Percentiles rank a stretch among this genome's conserved stretches.
Evolutionary conservation across 35 echinoderm and acorn worm genomes (phyloP).

Genomic region (Stichopus chloronotus): DNA sequence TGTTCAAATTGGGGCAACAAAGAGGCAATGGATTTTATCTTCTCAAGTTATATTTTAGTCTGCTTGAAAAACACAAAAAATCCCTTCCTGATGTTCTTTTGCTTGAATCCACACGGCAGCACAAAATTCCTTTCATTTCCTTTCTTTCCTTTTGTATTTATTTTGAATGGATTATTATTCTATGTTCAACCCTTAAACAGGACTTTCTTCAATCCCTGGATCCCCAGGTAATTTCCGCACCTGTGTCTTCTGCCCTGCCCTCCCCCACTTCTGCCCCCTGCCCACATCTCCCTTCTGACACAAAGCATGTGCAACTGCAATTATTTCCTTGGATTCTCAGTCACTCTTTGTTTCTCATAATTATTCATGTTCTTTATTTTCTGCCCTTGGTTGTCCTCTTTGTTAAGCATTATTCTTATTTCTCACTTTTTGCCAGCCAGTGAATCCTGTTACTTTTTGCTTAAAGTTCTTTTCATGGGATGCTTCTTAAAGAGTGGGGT

Average conservation of each 20-base stretch:
- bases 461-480: too few relatives aligned
- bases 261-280: background rate
- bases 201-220: conserved; percentile 55
- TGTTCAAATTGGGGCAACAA: too few relatives aligned
- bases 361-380: background rate
- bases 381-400: background rate
- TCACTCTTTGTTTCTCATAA: background rate
- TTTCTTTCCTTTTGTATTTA: background rate
- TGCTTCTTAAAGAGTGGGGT: too few relatives aligned
- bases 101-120: background rate
- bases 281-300: background rate
- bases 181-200: conserved; percentile 35
- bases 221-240: conserved; percentile 22
- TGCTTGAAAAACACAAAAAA: too few relatives aligned
- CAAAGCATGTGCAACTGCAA: conserved; percentile 6
- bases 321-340: background rate
- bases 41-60: too few relatives aligned
- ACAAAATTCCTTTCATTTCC: background rate
- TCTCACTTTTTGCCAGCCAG: too few relatives aligned
- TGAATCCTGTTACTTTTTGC: too few relatives aligned
- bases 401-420: background rate
- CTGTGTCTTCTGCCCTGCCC: background rate
- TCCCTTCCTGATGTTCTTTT: background rate
- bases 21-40: too few relatives aligned
- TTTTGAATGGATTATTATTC: background rate